Evolutionary conservation across 2,888 invertebrate species (phyloP), one percentile per base, ranked within the genome.

Genomic region (Megalurothrips usitatus): DNA sequence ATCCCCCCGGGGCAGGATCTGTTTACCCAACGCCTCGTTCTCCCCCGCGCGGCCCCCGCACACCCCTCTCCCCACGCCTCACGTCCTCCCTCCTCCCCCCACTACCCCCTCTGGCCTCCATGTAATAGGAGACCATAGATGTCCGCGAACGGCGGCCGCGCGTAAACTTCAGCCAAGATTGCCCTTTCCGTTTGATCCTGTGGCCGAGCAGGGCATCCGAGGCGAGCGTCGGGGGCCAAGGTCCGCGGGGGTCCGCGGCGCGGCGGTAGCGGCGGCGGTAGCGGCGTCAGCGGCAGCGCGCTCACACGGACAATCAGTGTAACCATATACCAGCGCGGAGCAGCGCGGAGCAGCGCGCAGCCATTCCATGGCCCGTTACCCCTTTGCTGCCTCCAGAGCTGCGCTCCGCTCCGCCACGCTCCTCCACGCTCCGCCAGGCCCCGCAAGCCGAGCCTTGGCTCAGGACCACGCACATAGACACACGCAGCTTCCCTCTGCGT

Each of bases 281-380:
- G 34, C 34, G 6, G 34, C 34, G 34, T 6, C 34, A 43, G 34
- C n/a, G n/a, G n/a, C 34, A 43, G 34, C 19, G 58, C 58, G 14
- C 58, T 17, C 58, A n/a, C 58, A 58, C 58, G 58, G 58, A 58
- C 58, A 58, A 58, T 58, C 58, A 58, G 19, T 58, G 58, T n/a
- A 6, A n/a, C 58, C 34, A 43, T 43, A 43, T 43, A 43, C 34
- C 34, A 43, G 3, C 2, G 34, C 6, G 34, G 3, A 2, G 34
- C 34, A 6, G 34, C 34, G 34, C 34, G 3, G 34, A 2, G 34
- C 34, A 43, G 34, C 34, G 3, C 34, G 3, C 34, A 43, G 6
- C 34, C 34, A 43, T 43, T 6, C 34, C 34, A 43, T 58, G 19
- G 52, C 58, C 58, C 58, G 58, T 9, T 19, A 17, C 58, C 58